phyloP scores from a whole-genome alignment of 2,113 vertebrate genomes.

The Ancistrus triradiatus region DNA sequence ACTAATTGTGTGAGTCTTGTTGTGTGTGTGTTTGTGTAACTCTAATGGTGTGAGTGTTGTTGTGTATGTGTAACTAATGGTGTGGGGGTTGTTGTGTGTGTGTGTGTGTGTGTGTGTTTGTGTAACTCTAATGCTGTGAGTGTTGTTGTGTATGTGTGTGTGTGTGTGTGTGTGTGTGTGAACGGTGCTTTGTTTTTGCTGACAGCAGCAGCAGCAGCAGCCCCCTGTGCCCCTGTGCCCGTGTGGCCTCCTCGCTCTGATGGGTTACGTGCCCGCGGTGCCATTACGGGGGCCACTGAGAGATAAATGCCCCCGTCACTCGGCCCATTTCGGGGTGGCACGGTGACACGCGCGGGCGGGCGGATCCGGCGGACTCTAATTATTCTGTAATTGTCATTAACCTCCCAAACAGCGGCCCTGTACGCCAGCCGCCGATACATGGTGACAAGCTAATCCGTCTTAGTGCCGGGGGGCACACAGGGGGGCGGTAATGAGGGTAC shows the following conservation, averaged over 20 bases:
- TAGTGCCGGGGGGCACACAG: conserved; percentile 84
- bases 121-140: too few relatives aligned
- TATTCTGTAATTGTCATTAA: conserved; percentile 99
- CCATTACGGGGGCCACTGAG: conserved; percentile 34
- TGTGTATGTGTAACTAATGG: too few relatives aligned
- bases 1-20: too few relatives aligned
- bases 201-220: conserved; percentile 56
- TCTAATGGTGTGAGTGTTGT: too few relatives aligned
- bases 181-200: conserved; percentile 79
- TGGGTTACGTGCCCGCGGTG: conserved; percentile 75
- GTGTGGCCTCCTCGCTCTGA: conserved; percentile 78
- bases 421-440: conserved; percentile 98
- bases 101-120: too few relatives aligned
- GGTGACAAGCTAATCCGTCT: conserved; percentile 99
- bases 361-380: conserved; percentile 95
- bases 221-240: conserved; percentile 40
- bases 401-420: conserved; percentile 99
- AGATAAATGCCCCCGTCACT: conserved; percentile 81
- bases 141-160: too few relatives aligned
- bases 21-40: too few relatives aligned
- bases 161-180: too few relatives aligned
- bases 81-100: too few relatives aligned
- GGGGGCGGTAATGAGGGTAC: conserved; percentile 73
- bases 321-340: conserved; percentile 86
- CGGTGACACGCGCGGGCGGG: conserved; percentile 81